These are phyloP conservation scores for Mimachlamys varia DNA, from an alignment of 2,888 invertebrate genomes.

Conservation along the genomic window DNA sequence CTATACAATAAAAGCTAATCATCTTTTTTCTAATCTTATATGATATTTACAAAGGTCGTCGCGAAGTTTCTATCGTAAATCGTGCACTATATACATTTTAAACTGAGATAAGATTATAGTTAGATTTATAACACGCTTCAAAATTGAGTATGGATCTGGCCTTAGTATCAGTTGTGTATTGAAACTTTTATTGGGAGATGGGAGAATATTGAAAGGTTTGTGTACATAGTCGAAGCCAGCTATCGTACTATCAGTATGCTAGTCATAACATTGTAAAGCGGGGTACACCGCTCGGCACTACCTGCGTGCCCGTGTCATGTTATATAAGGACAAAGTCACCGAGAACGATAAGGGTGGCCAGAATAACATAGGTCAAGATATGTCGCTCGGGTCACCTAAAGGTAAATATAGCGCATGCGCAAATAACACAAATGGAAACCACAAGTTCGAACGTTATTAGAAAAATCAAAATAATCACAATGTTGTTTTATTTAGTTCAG, in stretches of 20 bases:
- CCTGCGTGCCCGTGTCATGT: not conserved
- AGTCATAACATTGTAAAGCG: not conserved
- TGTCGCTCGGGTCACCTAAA: not conserved
- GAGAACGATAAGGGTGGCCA: not conserved
- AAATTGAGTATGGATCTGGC: not conserved
- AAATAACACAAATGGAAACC: not conserved
- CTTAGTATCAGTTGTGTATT: not conserved
- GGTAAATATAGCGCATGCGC: not conserved
- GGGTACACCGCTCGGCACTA: not conserved
- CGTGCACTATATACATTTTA: not conserved
- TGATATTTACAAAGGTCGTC: no score
- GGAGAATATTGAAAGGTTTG: not conserved
- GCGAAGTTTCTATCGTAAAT: no score
- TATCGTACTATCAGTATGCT: not conserved
- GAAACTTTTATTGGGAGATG: not conserved
- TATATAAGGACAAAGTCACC: constrained; percentile 6
- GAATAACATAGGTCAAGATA: not conserved
- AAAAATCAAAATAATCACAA: not conserved
- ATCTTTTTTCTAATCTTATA: no score
- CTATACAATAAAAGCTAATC: no score
- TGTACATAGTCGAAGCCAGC: not conserved
- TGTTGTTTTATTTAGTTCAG: not conserved
- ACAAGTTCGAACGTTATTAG: not conserved
- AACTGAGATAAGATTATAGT: not conserved
- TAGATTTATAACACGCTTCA: no score